Evolutionary conservation across 2,113 vertebrate species (phyloP).

Genomic region (Bubalus kerabau): DNA sequence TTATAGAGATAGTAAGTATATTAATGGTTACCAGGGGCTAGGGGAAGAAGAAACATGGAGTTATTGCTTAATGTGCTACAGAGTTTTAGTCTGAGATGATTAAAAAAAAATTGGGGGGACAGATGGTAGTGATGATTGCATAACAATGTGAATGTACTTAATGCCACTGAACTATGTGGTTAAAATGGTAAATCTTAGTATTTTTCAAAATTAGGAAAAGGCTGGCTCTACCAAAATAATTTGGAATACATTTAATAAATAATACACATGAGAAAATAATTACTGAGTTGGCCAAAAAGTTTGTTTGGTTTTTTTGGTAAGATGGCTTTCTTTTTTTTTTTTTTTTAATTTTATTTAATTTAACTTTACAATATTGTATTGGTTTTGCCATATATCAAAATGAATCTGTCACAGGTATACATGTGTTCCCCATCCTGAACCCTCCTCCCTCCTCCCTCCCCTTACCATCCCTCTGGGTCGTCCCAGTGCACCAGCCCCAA

Average conservation of each 20-base stretch:
- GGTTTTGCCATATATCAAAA: no score
- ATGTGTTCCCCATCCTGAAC: no score
- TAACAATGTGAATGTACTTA: not conserved
- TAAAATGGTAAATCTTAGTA: not conserved
- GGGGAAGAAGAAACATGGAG: not conserved
- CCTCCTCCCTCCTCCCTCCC: no score
- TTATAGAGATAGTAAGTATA: not conserved
- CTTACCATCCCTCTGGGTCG: no score
- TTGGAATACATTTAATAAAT: not conserved
- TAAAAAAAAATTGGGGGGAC: not conserved
- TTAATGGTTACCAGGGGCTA: not conserved
- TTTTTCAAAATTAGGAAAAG: constrained; percentile 17
- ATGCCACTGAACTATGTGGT: not conserved
- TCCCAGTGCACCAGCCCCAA: no score
- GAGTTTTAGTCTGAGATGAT: not conserved
- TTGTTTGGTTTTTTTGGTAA: not conserved
- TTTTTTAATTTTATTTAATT: no score
- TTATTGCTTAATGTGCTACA: not conserved
- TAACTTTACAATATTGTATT: no score
- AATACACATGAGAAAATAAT: constrained; percentile 1
- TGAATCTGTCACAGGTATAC: no score
- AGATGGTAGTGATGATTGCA: not conserved
- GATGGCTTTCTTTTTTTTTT: not conserved
- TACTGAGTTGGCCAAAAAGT: not conserved
- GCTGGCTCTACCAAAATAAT: not conserved